These are phyloP conservation scores for Eudyptes chrysolophus DNA, from an alignment of 2,113 vertebrate genomes.

Conservation along the genomic window DNA sequence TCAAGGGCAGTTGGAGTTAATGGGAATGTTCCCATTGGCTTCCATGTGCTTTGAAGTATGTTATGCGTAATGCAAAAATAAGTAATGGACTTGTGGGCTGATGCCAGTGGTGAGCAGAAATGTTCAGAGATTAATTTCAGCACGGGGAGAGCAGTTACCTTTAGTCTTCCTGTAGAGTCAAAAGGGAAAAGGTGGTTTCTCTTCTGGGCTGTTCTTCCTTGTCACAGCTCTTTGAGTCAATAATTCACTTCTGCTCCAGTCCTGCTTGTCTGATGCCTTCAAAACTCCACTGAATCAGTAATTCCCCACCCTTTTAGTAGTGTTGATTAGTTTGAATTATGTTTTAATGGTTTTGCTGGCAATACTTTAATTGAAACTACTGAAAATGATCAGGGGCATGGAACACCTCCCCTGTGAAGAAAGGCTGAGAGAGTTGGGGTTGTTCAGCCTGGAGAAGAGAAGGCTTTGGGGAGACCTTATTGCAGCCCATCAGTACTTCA, in stretches of 20 bases:
- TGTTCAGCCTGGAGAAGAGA: no score
- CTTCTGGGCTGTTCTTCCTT: background rate
- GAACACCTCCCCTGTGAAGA: no score
- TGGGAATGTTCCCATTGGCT: background rate
- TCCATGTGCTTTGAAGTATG: constrained; percentile 10
- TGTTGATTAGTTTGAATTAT: background rate
- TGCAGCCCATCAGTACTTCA: no score
- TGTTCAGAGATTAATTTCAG: background rate
- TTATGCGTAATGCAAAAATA: background rate
- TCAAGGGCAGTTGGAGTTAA: constrained; percentile 28
- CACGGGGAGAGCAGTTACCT: background rate
- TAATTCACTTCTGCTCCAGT: background rate
- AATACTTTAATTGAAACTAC: background rate
- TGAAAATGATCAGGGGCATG: background rate
- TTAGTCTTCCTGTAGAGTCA: background rate
- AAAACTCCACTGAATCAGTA: background rate
- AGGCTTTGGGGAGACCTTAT: no score
- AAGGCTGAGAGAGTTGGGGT: no score
- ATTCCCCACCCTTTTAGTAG: background rate
- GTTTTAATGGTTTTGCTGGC: background rate
- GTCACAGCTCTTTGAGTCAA: background rate
- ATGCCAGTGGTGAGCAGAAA: background rate
- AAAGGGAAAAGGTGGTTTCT: background rate
- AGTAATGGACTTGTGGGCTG: background rate
- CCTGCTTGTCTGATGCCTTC: background rate